Conservation (phyloP, 2,888 invertebrate genomes). For the Alitta virens region DNA sequence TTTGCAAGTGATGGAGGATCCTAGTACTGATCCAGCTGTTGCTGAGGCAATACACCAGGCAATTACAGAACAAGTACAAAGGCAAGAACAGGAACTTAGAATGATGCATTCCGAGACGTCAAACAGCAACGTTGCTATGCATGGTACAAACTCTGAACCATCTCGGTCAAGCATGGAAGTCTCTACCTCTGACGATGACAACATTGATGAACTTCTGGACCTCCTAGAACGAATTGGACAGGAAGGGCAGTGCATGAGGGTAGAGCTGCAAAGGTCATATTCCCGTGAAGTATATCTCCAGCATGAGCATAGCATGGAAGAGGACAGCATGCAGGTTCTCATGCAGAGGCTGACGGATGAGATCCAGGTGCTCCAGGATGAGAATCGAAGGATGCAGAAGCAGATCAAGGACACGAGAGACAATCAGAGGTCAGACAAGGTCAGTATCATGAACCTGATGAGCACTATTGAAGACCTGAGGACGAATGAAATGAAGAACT, state of each 20-base stretch:
- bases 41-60: constrained; percentile 6
- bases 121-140: not conserved
- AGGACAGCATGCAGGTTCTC: not conserved
- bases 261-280: not conserved
- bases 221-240: constrained; percentile 10
- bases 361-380: not conserved
- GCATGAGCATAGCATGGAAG: constrained; percentile 3
- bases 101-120: not conserved
- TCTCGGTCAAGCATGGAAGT: not conserved
- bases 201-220: constrained; percentile 7
- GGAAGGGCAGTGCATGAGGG: constrained; percentile 4
- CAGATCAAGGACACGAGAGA: not conserved
- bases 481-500: not conserved
- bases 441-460: not conserved
- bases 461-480: constrained; percentile 2
- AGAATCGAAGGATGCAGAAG: constrained; percentile 7
- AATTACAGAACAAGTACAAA: constrained; percentile 4
- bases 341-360: constrained; percentile 3
- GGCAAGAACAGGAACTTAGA: not conserved
- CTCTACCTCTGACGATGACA: constrained; percentile 1
- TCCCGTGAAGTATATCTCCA: constrained; percentile 2
- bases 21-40: not conserved
- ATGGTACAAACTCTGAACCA: not conserved
- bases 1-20: not conserved
- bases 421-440: not conserved